phyloP scores from a whole-genome alignment of 2,888 invertebrate species.

The Clistopyga incitator region DNA sequence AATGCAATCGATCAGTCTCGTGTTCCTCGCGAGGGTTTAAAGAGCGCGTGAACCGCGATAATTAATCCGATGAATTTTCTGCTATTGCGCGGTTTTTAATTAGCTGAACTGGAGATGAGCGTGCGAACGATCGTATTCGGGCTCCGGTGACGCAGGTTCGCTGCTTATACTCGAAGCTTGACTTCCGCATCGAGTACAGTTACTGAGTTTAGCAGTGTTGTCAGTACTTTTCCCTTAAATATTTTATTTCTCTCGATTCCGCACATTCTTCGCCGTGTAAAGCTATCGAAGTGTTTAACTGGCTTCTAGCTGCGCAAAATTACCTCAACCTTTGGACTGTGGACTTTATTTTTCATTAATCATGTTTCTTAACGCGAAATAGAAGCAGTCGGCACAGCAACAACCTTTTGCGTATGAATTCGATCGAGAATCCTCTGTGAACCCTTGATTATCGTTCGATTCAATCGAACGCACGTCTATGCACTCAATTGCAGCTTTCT shows the following conservation, averaged over 20 bases:
- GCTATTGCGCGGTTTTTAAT: background rate
- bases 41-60: background rate
- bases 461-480: background rate
- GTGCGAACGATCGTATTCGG: conserved; percentile 26
- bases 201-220: background rate
- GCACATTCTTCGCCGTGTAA: background rate
- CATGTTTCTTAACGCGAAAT: background rate
- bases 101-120: conserved; percentile 3
- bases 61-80: background rate
- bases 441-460: conserved; percentile 38
- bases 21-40: background rate
- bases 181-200: conserved; percentile 22
- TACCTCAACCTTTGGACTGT: conserved; percentile 38
- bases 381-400: conserved; percentile 10
- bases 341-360: conserved; percentile 22
- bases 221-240: background rate
- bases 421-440: conserved; percentile 22
- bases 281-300: background rate
- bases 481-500: conserved; percentile 8
- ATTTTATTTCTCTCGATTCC: conserved; percentile 6
- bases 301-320: background rate
- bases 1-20: background rate
- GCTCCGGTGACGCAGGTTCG: conserved; percentile 6
- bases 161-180: background rate
- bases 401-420: conserved; percentile 14